These are phyloP conservation scores for Achroia grisella DNA, from an alignment of 1,140 invertebrate genomes.

Conservation along the genomic window DNA sequence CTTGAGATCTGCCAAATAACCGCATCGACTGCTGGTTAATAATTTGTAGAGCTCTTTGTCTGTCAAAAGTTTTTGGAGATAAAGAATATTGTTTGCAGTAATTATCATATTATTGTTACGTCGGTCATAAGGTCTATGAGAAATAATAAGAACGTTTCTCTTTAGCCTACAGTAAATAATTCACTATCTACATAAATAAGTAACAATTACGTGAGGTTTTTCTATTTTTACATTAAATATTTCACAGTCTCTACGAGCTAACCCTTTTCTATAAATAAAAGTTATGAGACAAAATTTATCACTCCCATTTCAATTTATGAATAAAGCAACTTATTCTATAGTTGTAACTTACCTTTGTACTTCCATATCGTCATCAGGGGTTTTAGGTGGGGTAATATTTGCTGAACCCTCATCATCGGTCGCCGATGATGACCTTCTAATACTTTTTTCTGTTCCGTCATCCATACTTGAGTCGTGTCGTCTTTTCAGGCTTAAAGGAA, in stretches of 20 bases:
- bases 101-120: no score
- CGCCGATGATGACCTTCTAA: constrained; percentile 57
- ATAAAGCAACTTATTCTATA: no score
- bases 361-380: constrained; percentile 61
- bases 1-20: constrained; percentile 47
- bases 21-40: constrained; percentile 64
- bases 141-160: no score
- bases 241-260: no score
- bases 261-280: no score
- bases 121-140: no score
- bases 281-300: no score
- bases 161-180: no score
- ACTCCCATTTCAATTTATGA: no score
- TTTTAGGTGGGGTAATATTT: constrained; percentile 66
- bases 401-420: constrained; percentile 65
- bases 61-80: constrained; percentile 14
- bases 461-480: constrained; percentile 49
- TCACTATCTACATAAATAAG: no score
- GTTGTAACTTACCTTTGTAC: constrained; percentile 43
- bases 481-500: constrained; percentile 56
- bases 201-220: no score
- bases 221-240: no score
- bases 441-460: constrained; percentile 47
- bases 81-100: constrained; percentile 1
- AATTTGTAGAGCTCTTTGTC: constrained; percentile 64